These are phyloP conservation scores for Chlorospingus semifuscus DNA, from an alignment of 2,797 vertebrate genomes.

Conservation along the genomic window DNA sequence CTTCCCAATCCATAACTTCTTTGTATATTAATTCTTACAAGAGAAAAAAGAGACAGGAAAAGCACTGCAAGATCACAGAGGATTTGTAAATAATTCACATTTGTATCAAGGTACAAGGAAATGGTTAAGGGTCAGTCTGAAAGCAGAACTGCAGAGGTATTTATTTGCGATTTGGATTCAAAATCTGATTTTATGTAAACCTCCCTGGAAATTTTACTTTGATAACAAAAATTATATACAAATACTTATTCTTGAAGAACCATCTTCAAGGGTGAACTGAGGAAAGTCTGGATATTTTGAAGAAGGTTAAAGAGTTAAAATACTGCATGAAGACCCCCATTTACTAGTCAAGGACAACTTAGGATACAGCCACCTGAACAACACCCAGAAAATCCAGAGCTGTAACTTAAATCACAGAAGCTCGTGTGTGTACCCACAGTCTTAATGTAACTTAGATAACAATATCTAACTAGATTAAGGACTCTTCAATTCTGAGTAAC, in stretches of 20 bases:
- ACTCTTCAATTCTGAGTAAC: background rate
- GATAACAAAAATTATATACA: background rate
- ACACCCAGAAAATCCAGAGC: background rate
- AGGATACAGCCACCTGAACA: background rate
- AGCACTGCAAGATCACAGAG: background rate
- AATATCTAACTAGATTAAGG: background rate
- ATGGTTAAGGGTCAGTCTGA: background rate
- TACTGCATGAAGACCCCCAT: background rate
- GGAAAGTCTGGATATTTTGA: background rate
- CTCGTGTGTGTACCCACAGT: background rate
- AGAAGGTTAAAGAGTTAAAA: background rate
- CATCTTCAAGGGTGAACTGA: background rate
- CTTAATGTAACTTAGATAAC: background rate
- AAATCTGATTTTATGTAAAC: background rate
- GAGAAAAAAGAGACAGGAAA: background rate
- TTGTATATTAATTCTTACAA: conserved; percentile 93
- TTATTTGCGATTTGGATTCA: background rate
- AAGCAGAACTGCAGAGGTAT: background rate
- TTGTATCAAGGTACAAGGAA: background rate
- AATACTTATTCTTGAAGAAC: background rate
- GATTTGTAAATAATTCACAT: background rate
- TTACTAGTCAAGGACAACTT: background rate
- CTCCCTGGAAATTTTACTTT: background rate
- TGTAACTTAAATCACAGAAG: background rate
- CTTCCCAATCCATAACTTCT: conserved; percentile 98